Evolutionary conservation across 2,888 invertebrate genomes (phyloP).

Genomic region (Heliconius ismenius): DNA sequence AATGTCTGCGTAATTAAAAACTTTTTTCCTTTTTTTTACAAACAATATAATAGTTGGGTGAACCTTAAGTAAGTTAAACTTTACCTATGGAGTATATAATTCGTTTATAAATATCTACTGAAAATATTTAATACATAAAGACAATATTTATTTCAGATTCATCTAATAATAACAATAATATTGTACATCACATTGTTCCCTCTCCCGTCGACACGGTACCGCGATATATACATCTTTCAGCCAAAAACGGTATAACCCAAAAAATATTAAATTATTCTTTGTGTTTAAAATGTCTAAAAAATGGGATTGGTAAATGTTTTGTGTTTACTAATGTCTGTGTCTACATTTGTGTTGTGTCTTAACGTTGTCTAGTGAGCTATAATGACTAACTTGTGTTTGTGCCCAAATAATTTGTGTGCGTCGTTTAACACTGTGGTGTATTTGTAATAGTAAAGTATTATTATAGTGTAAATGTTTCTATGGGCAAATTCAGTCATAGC

Average conservation of each 20-base stretch:
- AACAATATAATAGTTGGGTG: background rate
- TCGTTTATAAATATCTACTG: background rate
- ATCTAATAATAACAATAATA: constrained; percentile 48
- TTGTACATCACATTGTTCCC: constrained; percentile 56
- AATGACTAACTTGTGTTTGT: background rate
- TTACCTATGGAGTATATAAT: background rate
- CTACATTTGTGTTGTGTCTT: background rate
- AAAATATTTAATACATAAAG: background rate
- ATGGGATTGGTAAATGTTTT: background rate
- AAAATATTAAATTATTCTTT: background rate
- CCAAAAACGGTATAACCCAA: constrained; percentile 54
- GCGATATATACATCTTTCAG: constrained; percentile 49
- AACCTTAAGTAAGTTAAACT: background rate
- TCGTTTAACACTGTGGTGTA: background rate
- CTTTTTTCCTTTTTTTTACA: background rate
- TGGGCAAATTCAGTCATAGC: background rate
- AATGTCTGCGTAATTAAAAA: background rate
- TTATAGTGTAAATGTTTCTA: background rate
- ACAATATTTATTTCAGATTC: constrained; percentile 7
- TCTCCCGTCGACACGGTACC: constrained; percentile 59
- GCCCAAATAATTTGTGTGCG: too few relatives aligned
- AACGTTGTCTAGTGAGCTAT: background rate
- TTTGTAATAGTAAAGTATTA: background rate
- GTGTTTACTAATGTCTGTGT: background rate
- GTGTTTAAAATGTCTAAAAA: background rate